phyloP scores from a whole-genome alignment of 2,113 vertebrate genomes.

The Lathamus discolor region DNA sequence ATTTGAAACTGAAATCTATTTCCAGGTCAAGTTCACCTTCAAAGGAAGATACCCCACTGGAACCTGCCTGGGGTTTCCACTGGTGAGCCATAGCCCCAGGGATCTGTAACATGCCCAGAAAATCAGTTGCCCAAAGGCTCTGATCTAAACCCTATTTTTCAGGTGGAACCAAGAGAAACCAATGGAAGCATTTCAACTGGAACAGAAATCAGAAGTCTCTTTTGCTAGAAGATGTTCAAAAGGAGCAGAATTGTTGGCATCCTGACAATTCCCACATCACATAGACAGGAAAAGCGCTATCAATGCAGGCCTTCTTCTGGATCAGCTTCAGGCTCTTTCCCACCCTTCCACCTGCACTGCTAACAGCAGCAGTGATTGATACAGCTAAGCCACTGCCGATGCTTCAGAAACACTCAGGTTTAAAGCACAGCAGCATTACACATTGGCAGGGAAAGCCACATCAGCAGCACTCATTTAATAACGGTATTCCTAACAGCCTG shows the following conservation, averaged over 20 bases:
- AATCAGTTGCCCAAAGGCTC: background rate
- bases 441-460: fast-evolving
- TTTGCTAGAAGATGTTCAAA: constrained; percentile 19
- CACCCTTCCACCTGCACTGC: constrained; percentile 33
- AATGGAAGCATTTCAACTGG: constrained; percentile 9
- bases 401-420: background rate
- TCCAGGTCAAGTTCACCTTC: background rate
- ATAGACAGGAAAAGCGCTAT: background rate
- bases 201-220: constrained; percentile 26
- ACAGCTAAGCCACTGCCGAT: background rate
- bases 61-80: background rate
- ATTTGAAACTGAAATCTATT: background rate
- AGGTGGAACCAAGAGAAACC: background rate
- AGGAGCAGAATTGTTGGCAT: constrained; percentile 37
- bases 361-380: background rate
- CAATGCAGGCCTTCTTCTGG: constrained; percentile 48
- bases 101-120: background rate
- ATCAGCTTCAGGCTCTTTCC: constrained; percentile 36
- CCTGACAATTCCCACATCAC: constrained; percentile 48
- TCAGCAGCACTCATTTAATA: fast-evolving
- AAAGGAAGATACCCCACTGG: background rate
- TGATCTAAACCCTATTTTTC: background rate
- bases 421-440: fast-evolving
- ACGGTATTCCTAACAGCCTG: background rate
- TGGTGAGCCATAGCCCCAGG: background rate